Percentiles rank a stretch among this genome's conserved stretches.
Evolutionary conservation across 2,888 invertebrate genomes (phyloP).

Genomic region (Chymomyza caudatula): DNA sequence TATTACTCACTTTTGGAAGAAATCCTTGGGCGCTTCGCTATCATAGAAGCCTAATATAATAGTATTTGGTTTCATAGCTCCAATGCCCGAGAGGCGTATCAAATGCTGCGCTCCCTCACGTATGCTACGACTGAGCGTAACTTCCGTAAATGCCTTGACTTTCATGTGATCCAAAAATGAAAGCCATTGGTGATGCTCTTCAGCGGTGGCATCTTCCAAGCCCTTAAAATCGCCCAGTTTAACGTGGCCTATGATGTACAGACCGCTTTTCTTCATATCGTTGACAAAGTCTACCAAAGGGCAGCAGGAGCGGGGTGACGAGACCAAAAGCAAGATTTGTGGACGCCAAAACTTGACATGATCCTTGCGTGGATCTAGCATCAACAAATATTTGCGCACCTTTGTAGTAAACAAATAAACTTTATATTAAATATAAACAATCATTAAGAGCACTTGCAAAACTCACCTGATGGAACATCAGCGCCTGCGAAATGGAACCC

Average conservation of each 20-base stretch:
- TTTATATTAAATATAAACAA: not conserved
- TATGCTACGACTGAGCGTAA: conserved; percentile 91
- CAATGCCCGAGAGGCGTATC: conserved; percentile 93
- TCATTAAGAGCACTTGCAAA: not conserved
- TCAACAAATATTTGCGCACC: conserved; percentile 95
- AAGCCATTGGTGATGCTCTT: conserved; percentile 93
- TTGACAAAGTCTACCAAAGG: conserved; percentile 98
- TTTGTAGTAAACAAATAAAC: conserved; percentile 4
- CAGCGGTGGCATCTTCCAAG: conserved; percentile 84
- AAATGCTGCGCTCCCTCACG: conserved; percentile 95
- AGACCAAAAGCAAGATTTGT: conserved; percentile 94
- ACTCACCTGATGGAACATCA: conserved; percentile 95
- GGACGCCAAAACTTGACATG: conserved; percentile 99
- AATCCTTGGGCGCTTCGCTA: conserved; percentile 85
- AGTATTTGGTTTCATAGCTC: conserved; percentile 99
- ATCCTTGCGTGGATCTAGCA: conserved; percentile 96
- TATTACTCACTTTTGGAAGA: conserved; percentile 86
- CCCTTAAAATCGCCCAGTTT: conserved; percentile 81
- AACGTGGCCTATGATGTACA: conserved; percentile 93
- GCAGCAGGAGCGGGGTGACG: conserved; percentile 92
- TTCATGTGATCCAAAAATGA: conserved; percentile 96
- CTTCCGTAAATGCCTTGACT: conserved; percentile 97
- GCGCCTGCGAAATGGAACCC: conserved; percentile 99
- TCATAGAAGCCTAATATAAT: conserved; percentile 97
- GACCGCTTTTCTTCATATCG: conserved; percentile 95